Evolutionary conservation across 64 coral and sea anemone genomes (phyloP).

Genomic region (Stylophora pistillata): DNA sequence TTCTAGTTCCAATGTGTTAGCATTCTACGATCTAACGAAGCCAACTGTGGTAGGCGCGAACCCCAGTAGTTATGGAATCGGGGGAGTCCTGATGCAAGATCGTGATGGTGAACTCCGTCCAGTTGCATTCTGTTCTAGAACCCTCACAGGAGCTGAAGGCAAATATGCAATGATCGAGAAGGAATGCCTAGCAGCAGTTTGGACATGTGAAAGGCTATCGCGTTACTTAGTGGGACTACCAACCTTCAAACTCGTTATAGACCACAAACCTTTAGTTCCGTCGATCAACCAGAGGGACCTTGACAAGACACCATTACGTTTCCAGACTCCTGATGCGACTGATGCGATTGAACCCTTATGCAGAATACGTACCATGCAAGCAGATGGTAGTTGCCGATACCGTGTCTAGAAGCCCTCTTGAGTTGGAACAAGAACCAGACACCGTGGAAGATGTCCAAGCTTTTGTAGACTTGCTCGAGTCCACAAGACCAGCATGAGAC

Average conservation of each 20-base stretch:
- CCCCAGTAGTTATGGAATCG: conserved; percentile 35
- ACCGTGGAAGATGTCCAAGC: conserved; percentile 20
- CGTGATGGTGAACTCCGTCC: conserved; percentile 19
- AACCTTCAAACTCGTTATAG: conserved; percentile 17
- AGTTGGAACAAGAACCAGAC: background rate
- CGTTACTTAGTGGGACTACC: conserved; percentile 35
- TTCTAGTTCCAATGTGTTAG: conserved; percentile 7
- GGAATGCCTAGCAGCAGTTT: conserved; percentile 36
- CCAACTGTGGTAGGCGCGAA: conserved; percentile 33
- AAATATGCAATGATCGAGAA: conserved; percentile 63
- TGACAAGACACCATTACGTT: background rate
- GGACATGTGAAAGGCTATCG: conserved; percentile 36
- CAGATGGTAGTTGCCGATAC: conserved; percentile 37
- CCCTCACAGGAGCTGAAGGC: conserved; percentile 28
- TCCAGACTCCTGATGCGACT: conserved; percentile 37
- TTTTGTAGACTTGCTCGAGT: conserved; percentile 14
- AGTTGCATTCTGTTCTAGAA: conserved; percentile 42
- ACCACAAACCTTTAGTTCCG: conserved; percentile 55
- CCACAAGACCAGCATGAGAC: conserved; percentile 24
- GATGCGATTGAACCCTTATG: conserved; percentile 4
- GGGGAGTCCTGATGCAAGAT: conserved; percentile 43
- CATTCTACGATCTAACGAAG: conserved; percentile 45
- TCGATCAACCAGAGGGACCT: conserved; percentile 39
- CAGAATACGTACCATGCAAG: conserved; percentile 31
- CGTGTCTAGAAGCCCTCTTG: conserved; percentile 22